Base-by-base conservation (phyloP, 2,113 vertebrate genomes). In the Sus scrofa region DNA sequence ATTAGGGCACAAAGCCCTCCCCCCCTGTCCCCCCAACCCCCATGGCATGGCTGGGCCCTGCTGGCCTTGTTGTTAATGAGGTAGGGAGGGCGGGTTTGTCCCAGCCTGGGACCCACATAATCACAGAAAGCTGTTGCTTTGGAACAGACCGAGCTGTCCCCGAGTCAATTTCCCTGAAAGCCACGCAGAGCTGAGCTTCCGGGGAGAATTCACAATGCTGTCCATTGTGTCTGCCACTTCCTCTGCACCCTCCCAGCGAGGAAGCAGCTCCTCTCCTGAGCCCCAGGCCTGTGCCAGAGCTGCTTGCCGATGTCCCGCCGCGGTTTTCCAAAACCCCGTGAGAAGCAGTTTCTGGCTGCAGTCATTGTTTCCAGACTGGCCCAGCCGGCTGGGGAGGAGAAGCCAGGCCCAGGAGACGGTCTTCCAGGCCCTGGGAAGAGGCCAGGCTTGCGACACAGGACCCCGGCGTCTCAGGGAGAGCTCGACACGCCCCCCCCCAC, bases 1-100 rank as follows among this genome's bases (percentile, higher is more conserved):
- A 95, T 83, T 85, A 97, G 98, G 96, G 81, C 96, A 94, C 27
- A 16, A 34, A 91, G 84, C 19, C 75, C 5, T 8, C 44, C 44
- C 73, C 85, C 86, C 14, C n/a, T n/a, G n/a, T n/a, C n/a, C n/a
- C n/a, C 44, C 44, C 44, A 44, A 44, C 44, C 73, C 85, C 86
- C 14, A 27, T 78, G 82, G 94, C 81, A 75, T 5, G 12, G 56
- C 88, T 22, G 32, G n/a, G 63, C 84, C 63, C 77, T 74, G 68
- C 32, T 52, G 19, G 13, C 71, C 82, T 54, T 86, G 90, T 26
- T 73, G 95, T 88, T 98, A 98, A 98, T 98, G 97, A 98, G 98
- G 86, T 84, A 93, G 84, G 89, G 68, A 92, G 96, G 86, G 75
- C 10, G 70, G 92, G n/a, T 44, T 82, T 81, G 79, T 96, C 97